Percentiles rank a stretch among this genome's conserved stretches.
Evolutionary conservation across 2,888 invertebrate species (phyloP).

Genomic region (Branchipolynoe longqiensis): DNA sequence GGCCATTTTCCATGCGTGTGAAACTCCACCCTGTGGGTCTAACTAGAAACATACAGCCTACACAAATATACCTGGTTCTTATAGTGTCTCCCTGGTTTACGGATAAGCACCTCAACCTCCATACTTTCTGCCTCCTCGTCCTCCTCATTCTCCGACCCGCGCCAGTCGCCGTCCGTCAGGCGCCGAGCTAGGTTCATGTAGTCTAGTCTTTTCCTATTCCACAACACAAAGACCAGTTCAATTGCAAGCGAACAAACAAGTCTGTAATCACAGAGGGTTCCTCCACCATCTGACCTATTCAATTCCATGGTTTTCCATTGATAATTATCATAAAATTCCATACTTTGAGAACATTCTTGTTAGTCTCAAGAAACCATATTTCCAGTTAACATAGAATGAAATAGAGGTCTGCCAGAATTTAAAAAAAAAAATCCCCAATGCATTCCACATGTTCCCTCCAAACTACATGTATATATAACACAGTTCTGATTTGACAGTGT

Average conservation of each 20-base stretch:
- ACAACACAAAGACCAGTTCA: too few species aligned
- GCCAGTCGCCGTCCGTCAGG: constrained; percentile 72
- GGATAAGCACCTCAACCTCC: constrained; percentile 62
- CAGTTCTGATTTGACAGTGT: neutral
- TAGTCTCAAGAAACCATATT: neutral
- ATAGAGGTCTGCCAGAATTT: neutral
- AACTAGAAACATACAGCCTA: too few species aligned
- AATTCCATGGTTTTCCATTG: neutral
- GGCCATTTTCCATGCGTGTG: too few species aligned
- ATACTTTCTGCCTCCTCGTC: constrained; percentile 48
- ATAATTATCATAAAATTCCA: neutral
- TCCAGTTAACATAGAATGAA: neutral
- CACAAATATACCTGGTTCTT: constrained; percentile 77
- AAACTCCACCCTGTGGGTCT: too few species aligned
- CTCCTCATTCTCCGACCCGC: constrained; percentile 61
- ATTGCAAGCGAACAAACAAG: neutral
- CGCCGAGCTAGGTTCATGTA: constrained; percentile 74
- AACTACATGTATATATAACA: neutral
- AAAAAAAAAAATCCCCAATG: neutral
- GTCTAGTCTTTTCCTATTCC: constrained; percentile 78
- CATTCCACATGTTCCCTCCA: neutral
- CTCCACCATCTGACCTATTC: neutral
- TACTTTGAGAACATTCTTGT: neutral
- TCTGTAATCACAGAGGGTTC: neutral
- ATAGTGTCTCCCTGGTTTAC: constrained; percentile 76